Conservation (phyloP, 2,888 invertebrate genomes). For the Phortica magna region DNA sequence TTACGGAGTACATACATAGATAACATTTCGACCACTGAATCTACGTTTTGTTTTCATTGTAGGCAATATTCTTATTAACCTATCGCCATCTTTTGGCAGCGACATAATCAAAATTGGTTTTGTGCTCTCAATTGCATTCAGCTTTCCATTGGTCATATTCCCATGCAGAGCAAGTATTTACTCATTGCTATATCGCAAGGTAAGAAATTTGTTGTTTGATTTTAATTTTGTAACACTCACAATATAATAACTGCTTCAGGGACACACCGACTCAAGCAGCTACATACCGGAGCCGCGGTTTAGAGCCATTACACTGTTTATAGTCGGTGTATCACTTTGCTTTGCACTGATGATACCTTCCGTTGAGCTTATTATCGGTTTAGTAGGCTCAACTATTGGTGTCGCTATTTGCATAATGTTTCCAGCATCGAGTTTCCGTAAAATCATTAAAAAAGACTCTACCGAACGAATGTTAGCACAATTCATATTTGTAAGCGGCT, state of each 20-base stretch:
- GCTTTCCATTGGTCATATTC: slow-evolving; percentile 97
- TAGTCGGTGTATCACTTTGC: slow-evolving; percentile 86
- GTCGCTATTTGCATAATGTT: slow-evolving; percentile 95
- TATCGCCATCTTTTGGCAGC: slow-evolving; percentile 88
- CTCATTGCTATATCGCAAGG: slow-evolving; percentile 92
- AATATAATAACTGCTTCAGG: slow-evolving; percentile 76
- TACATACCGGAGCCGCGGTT: slow-evolving; percentile 92
- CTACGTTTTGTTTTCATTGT: slow-evolving; percentile 7
- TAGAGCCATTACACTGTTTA: slow-evolving; percentile 88
- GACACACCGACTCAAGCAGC: slow-evolving; percentile 83
- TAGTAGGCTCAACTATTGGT: slow-evolving; percentile 97
- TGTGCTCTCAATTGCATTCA: slow-evolving; percentile 95
- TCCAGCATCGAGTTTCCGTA: slow-evolving; percentile 93
- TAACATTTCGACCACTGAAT: neutral
- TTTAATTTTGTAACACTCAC: slow-evolving; percentile 1
- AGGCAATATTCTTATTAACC: slow-evolving; percentile 94
- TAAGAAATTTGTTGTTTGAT: slow-evolving; percentile 77
- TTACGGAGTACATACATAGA: no score
- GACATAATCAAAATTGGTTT: slow-evolving; percentile 97
- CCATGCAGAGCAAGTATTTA: slow-evolving; percentile 96
- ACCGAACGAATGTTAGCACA: slow-evolving; percentile 89
- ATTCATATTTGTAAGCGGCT: slow-evolving; percentile 88
- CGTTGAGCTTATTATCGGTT: slow-evolving; percentile 94
- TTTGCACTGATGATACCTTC: slow-evolving; percentile 94
- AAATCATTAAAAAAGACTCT: slow-evolving; percentile 89